Base-by-base conservation (phyloP, 2,113 vertebrate genomes). In the Paramormyrops kingsleyae region DNA sequence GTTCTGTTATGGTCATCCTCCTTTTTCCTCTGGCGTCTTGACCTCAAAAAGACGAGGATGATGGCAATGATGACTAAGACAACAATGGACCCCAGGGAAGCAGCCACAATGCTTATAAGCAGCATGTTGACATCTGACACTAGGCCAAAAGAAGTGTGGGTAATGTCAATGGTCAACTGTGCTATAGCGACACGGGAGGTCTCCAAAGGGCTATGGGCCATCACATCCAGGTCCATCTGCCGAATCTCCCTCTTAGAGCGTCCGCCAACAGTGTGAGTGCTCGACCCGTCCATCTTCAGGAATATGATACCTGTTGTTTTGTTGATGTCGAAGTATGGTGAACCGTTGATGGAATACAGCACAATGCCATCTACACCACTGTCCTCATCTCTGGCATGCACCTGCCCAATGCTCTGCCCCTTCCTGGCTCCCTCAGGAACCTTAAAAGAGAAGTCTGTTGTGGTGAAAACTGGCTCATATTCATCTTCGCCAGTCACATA, bases 401-500 rank as follows among this genome's bases (percentile, higher is more conserved):
- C 96, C 0, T 96, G 96, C 10, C 99, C 99, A 0, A 99, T 96
- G 93, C 94, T 97, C 90, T 99, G 97, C 46, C 98, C 98, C 92
- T 96, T 97, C 87, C 89, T 96, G 0, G 98, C 97, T 0, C 96
- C 97, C 92, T 99, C 98, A 0, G 98, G 98, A 24, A 99, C 97
- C 90, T 98, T 96, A 0, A 99, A 98, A 89, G 94, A 96, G 93
- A 98, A 98, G 80, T 95, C 93, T 0, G 96, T 94, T 44, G 97
- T 96, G n/a, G 96, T 94, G 92, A 99, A 99, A 12, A 98, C 94
- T 0, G 99, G 99, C 35, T 98, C 97, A 0, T 99, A 99, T 59
- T 99, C 99, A 0, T 99, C 99, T 90, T 99, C 98, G 0, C 99
- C 98, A 0, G 97, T 98, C 90, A 99, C 96, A 89, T 98, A 97